Evolutionary conservation across 2,888 invertebrate species (phyloP).

Genomic region (Hylaea fasciaria): DNA sequence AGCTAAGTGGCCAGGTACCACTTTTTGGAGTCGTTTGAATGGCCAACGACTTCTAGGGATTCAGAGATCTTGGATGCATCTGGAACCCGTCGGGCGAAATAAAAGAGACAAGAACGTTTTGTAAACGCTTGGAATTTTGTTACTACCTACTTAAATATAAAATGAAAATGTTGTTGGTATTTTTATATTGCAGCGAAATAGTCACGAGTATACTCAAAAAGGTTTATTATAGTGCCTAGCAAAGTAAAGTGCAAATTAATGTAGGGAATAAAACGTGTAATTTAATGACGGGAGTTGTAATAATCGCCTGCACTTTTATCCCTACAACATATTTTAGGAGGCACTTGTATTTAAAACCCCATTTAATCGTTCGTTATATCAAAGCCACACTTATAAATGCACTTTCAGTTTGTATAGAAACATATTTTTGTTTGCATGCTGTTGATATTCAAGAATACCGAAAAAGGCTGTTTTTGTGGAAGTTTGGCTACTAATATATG

Average conservation of each 20-base stretch:
- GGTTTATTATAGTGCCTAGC: neutral
- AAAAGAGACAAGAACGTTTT: constrained; percentile 15
- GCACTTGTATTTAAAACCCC: no score
- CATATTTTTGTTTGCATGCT: neutral
- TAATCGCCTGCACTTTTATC: constrained; percentile 1
- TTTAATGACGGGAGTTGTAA: constrained; percentile 5
- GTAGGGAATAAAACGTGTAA: constrained; percentile 1
- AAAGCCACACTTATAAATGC: constrained; percentile 1
- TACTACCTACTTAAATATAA: constrained; percentile 4
- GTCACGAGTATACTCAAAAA: neutral
- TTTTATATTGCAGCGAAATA: constrained; percentile 8
- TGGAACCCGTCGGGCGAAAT: constrained; percentile 28
- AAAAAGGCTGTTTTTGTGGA: no score
- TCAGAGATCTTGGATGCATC: constrained; percentile 28
- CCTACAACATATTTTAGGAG: neutral
- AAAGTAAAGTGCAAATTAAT: constrained; percentile 18
- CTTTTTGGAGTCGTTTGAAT: constrained; percentile 1
- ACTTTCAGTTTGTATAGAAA: constrained; percentile 6
- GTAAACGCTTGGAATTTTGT: constrained; percentile 7
- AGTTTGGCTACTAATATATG: no score
- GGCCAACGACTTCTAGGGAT: constrained; percentile 32
- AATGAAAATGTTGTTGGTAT: constrained; percentile 10
- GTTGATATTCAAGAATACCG: neutral
- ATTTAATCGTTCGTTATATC: neutral
- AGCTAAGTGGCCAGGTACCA: constrained; percentile 25